phyloP scores from a whole-genome alignment of 1,140 invertebrate genomes.

The Ptiloglossa arizonensis region DNA sequence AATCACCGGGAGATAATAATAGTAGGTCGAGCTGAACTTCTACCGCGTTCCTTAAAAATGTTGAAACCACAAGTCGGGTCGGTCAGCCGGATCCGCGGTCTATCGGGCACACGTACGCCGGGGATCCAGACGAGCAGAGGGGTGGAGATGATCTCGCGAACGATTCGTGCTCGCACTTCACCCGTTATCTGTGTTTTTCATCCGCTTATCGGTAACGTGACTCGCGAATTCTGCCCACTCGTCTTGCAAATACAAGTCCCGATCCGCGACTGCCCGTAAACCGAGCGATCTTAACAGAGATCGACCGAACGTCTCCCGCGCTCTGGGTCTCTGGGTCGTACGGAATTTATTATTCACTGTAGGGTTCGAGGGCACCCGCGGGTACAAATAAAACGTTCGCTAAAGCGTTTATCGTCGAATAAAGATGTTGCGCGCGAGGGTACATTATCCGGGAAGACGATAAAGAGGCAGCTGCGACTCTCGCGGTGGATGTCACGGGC shows the following conservation, averaged over 20 bases:
- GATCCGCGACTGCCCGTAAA: conserved; percentile 39
- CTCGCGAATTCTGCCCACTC: conserved; percentile 11
- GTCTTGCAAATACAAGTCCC: neutral
- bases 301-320: neutral
- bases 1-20: neutral
- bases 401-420: conserved; percentile 5
- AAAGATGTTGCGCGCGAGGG: neutral
- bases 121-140: neutral
- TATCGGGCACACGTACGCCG: neutral
- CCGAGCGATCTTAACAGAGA: conserved; percentile 24
- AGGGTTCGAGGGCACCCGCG: neutral
- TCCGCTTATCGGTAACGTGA: conserved; percentile 39
- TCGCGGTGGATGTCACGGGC: too few species aligned
- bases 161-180: conserved; percentile 14
- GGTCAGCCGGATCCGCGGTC: conserved; percentile 9
- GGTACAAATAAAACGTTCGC: conserved; percentile 21
- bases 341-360: conserved; percentile 51
- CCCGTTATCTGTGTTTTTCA: conserved; percentile 32
- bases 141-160: conserved; percentile 6
- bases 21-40: neutral
- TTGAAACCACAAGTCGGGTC: neutral
- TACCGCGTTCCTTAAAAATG: neutral
- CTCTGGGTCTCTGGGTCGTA: conserved; percentile 47
- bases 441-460: neutral
- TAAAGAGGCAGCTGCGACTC: neutral